Evolutionary conservation across 2,797 vertebrate species (phyloP).

Genomic region (Phalanger gymnotis): DNA sequence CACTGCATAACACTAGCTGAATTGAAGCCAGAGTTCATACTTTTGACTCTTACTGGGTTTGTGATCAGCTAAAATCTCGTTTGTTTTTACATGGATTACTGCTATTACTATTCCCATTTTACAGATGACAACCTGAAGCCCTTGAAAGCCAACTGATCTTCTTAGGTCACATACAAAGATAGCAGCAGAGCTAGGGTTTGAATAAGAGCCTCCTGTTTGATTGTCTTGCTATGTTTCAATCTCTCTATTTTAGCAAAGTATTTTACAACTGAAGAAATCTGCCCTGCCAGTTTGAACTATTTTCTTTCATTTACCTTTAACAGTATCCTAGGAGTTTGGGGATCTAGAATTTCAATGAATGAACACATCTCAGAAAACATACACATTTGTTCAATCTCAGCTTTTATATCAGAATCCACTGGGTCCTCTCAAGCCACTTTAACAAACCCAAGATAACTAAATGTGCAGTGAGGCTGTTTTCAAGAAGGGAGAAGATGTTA

Average conservation of each 20-base stretch:
- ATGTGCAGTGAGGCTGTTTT: background rate
- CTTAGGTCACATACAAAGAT: background rate
- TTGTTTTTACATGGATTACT: background rate
- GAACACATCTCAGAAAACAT: slow-evolving; percentile 27
- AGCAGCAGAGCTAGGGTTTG: background rate
- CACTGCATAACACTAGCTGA: background rate
- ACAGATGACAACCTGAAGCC: background rate
- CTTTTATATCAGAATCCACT: slow-evolving; percentile 47
- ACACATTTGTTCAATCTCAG: slow-evolving; percentile 31
- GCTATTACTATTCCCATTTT: background rate
- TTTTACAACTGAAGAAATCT: background rate
- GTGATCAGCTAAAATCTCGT: background rate
- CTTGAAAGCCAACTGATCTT: background rate
- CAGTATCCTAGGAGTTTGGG: background rate
- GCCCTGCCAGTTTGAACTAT: background rate
- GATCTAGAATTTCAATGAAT: slow-evolving; percentile 29
- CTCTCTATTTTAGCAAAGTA: background rate
- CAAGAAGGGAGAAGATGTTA: slow-evolving; percentile 48
- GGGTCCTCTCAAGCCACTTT: slow-evolving; percentile 16
- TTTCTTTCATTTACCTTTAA: background rate
- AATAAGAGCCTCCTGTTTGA: background rate
- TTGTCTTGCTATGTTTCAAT: background rate
- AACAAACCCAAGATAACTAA: slow-evolving; percentile 8
- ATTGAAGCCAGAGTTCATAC: background rate
- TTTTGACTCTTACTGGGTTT: background rate